Percentiles rank a stretch among this genome's conserved stretches.
These are phyloP conservation scores for Brachionus angularis DNA, from an alignment of 1,140 invertebrate genomes.

Conservation along the genomic window DNA sequence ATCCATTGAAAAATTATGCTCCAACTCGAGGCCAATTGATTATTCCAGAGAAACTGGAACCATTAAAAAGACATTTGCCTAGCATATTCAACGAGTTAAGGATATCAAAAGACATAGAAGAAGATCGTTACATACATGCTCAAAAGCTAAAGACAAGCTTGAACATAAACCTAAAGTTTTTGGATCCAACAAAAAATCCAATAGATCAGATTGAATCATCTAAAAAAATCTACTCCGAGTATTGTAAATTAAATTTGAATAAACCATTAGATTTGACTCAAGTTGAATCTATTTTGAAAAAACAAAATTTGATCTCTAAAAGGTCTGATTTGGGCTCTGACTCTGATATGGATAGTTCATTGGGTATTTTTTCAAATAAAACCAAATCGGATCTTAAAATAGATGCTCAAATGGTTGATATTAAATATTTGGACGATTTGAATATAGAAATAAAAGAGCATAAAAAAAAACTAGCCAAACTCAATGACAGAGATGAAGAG, in stretches of 20 bases:
- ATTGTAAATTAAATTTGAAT: constrained; percentile 17
- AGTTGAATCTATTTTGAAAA: constrained; percentile 17
- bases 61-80: constrained; percentile 1
- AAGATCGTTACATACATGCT: constrained; percentile 2
- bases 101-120: not conserved
- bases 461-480: constrained; percentile 24
- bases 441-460: not conserved
- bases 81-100: constrained; percentile 20
- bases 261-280: not conserved
- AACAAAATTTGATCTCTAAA: too few relatives aligned
- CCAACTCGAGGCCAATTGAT: constrained; percentile 9
- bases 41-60: not conserved
- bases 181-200: constrained; percentile 1
- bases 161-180: not conserved
- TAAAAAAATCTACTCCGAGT: constrained; percentile 35
- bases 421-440: not conserved
- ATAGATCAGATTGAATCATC: constrained; percentile 29
- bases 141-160: constrained; percentile 20
- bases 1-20: constrained; percentile 16
- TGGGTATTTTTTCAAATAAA: not conserved
- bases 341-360: not conserved
- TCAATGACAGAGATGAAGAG: too few relatives aligned
- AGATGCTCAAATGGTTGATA: constrained; percentile 6
- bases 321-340: too few relatives aligned
- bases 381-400: constrained; percentile 5